A percentile compares a stretch with the other conserved stretches of the same genome.
phyloP scores from a whole-genome alignment of 1,140 invertebrate species.

The Chelonus insularis region DNA sequence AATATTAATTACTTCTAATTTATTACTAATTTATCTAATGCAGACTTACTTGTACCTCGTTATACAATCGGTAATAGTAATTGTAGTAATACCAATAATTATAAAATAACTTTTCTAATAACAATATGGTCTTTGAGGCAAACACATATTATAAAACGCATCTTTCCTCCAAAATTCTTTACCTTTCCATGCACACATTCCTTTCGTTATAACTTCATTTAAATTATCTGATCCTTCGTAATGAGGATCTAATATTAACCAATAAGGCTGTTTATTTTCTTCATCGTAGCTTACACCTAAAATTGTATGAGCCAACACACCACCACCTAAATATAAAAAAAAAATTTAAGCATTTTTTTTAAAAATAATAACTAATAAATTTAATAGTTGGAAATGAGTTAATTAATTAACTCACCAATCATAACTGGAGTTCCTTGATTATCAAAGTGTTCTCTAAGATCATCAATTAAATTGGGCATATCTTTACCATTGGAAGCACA shows the following conservation, averaged over 20 bases:
- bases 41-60: too few species aligned
- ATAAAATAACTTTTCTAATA: conserved; percentile 4
- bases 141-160: conserved; percentile 93
- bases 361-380: not conserved
- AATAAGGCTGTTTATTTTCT: conserved; percentile 75
- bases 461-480: conserved; percentile 75
- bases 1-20: too few species aligned
- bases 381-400: too few species aligned
- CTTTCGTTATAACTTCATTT: conserved; percentile 72
- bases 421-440: conserved; percentile 95
- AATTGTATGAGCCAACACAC: conserved; percentile 96
- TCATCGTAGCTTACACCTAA: conserved; percentile 89
- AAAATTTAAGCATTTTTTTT: not conserved
- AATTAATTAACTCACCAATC: conserved; percentile 77
- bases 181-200: conserved; percentile 94
- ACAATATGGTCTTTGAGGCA: conserved; percentile 74
- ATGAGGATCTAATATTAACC: conserved; percentile 97
- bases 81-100: too few species aligned
- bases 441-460: conserved; percentile 88
- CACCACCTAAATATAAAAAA: conserved; percentile 74
- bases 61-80: too few species aligned
- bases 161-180: conserved; percentile 89
- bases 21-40: too few species aligned
- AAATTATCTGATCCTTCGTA: conserved; percentile 86
- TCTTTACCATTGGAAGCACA: conserved; percentile 84